Base-by-base conservation (phyloP, 2,797 vertebrate genomes). In the Myotis myotis region DNA sequence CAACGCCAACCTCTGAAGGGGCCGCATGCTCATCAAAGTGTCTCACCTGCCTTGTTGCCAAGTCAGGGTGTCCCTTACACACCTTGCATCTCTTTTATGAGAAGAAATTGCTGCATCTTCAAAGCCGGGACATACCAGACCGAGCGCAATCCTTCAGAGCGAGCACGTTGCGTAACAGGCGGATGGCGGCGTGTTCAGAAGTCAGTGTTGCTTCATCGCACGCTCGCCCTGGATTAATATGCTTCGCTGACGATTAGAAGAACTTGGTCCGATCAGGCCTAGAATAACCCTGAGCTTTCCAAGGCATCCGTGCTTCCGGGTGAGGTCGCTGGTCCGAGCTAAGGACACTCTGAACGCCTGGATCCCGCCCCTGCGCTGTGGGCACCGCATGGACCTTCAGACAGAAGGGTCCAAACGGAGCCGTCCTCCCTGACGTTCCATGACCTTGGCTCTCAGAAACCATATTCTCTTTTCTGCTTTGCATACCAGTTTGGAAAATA, bases 301-400 rank as follows among this genome's bases (percentile, higher is more conserved):
- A 68, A 74, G 38, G 0, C 3, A 64, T 19, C 25, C 38, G 15
- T 57, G 7, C 12, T 20, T 85, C 23, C 12, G 15, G 12, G 1
- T 49, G 4, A 25, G 5, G 1, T 85, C 5, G 6, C 7, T 88
- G 79, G 85, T 44, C 33, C 62, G 38, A 49, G 22, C 3, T 13
- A 41, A 68, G 13, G 53, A 85, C 49, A 13, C 1, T 30, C 44
- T 5, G 30, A 86, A 68, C 0, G 25, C 57, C 57, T 30, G 23
- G 23, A 11, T 8, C 22, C 20, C 3, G 20, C 8, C 22, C 17
- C 55, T 1, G 22, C 0, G 22, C 51, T 2, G 7, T 0, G 51
- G 19, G 51, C 51, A 8, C 51, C 51, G 25, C 15, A 41, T 17
- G 20, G 38, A 88, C 87, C 20, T 57, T 81, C 19, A 33, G 15